Conservation (phyloP, 2,797 vertebrate genomes). For the Carapus acus region DNA sequence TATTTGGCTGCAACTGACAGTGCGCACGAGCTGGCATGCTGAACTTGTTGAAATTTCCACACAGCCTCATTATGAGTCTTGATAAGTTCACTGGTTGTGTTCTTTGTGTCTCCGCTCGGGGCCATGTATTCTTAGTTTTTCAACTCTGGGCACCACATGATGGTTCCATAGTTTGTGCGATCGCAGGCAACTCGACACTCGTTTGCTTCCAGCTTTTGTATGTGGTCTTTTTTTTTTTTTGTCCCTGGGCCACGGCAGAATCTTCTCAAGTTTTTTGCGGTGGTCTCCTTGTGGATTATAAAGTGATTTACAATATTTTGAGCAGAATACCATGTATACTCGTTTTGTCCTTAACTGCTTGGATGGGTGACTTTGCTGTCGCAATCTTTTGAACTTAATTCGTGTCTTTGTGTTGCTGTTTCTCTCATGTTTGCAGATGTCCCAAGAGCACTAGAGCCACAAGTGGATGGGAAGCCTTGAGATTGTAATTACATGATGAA, state of each 20-base stretch:
- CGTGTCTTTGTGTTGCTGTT: slow-evolving; percentile 26
- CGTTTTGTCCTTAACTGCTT: too few species aligned
- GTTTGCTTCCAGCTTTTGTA: not conserved
- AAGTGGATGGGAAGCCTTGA: slow-evolving; percentile 61
- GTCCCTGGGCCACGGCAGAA: too few species aligned
- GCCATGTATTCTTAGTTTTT: not conserved
- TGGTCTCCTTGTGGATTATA: too few species aligned
- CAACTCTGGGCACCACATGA: not conserved
- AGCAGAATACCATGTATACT: too few species aligned
- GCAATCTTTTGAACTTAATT: too few species aligned
- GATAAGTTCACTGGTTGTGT: not conserved
- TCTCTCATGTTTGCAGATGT: slow-evolving; percentile 37
- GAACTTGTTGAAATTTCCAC: not conserved
- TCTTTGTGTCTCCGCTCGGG: not conserved
- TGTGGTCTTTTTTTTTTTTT: too few species aligned
- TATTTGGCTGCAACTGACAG: not conserved
- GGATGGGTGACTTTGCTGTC: too few species aligned
- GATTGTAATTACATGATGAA: slow-evolving; percentile 63
- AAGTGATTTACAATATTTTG: too few species aligned
- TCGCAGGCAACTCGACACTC: not conserved
- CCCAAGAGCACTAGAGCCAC: slow-evolving; percentile 40
- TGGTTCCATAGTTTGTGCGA: not conserved
- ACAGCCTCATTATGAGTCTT: not conserved
- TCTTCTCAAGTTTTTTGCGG: too few species aligned
- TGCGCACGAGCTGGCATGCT: not conserved